phyloP scores from a whole-genome alignment of 2,888 invertebrate species.

The Mythimna lalbum region DNA sequence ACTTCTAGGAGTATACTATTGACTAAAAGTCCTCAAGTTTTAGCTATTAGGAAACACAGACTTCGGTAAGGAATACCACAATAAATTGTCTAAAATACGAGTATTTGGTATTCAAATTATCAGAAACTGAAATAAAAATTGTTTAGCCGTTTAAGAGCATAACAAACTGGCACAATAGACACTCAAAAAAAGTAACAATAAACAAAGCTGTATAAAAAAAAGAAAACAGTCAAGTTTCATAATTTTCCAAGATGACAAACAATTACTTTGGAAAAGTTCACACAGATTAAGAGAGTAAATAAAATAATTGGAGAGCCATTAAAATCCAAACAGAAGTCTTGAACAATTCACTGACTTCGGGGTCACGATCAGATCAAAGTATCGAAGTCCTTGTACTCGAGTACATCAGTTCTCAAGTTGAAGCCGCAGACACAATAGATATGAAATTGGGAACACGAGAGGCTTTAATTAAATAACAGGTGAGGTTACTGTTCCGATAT shows the following conservation, averaged over 20 bases:
- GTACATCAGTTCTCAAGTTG: constrained; percentile 29
- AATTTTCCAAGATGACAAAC: constrained; percentile 9
- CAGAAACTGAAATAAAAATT: background rate
- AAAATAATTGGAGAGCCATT: constrained; percentile 57
- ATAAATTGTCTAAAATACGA: background rate
- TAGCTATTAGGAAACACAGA: no score
- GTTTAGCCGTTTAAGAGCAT: background rate
- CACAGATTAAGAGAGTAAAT: constrained; percentile 34
- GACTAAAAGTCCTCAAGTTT: no score
- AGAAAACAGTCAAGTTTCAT: constrained; percentile 16
- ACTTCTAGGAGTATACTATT: no score
- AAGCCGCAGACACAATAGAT: constrained; percentile 50
- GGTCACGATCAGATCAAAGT: constrained; percentile 49
- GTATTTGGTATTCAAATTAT: background rate
- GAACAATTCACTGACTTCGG: constrained; percentile 36
- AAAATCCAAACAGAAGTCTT: constrained; percentile 30
- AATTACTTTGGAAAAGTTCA: constrained; percentile 14
- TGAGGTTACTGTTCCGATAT: constrained; percentile 50
- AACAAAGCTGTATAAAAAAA: constrained; percentile 1
- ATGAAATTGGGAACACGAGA: constrained; percentile 42
- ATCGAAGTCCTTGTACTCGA: constrained; percentile 30
- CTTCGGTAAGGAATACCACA: no score
- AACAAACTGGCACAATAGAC: background rate
- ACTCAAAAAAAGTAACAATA: background rate
- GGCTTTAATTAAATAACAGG: constrained; percentile 49